phyloP scores from a whole-genome alignment of 2,113 vertebrate genomes.

The Mustela nigripes region DNA sequence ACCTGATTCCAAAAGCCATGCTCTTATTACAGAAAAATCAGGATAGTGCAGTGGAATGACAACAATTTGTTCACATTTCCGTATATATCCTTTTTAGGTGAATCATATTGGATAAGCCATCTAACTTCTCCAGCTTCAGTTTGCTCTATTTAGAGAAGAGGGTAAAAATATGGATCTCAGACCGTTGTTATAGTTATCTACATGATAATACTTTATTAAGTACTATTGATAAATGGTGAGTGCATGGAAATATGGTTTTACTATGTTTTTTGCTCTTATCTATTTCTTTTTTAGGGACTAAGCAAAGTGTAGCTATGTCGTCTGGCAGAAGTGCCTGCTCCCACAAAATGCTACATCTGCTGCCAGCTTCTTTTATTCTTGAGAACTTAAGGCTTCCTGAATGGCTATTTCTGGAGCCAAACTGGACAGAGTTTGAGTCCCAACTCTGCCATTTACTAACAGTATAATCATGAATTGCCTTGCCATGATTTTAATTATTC shows the following conservation, averaged over 20 bases:
- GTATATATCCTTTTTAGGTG: background rate
- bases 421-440: background rate
- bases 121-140: background rate
- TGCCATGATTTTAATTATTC: background rate
- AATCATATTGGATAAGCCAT: background rate
- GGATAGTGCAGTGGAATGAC: background rate
- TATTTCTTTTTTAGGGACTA: background rate
- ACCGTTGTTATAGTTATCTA: background rate
- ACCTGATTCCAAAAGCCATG: background rate
- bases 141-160: background rate
- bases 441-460: background rate
- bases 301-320: background rate
- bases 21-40: background rate
- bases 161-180: background rate
- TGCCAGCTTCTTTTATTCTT: constrained; percentile 29
- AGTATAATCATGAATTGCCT: background rate
- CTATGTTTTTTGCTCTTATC: background rate
- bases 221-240: background rate
- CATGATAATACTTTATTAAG: background rate
- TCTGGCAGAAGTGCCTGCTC: background rate
- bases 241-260: background rate
- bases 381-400: background rate
- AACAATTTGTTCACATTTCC: background rate
- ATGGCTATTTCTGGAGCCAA: constrained; percentile 24
- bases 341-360: background rate